Evolutionary conservation across 2,888 invertebrate genomes (phyloP).

Genomic region (Oligia strigilis): DNA sequence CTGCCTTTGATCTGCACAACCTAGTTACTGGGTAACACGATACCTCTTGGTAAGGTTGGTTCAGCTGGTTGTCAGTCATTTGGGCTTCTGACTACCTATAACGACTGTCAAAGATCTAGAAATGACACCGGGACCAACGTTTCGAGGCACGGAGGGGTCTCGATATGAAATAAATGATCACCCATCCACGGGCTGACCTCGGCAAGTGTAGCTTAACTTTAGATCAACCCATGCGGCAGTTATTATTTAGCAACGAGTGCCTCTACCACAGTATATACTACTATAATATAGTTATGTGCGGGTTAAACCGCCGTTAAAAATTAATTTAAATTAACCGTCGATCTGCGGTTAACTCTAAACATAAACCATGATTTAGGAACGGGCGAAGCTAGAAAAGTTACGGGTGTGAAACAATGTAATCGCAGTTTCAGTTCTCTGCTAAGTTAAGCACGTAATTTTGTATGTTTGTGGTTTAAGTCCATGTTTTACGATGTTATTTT

Average conservation of each 20-base stretch:
- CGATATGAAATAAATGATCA: not conserved
- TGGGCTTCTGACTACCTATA: not conserved
- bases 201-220: not conserved
- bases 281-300: not conserved
- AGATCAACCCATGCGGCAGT: not conserved
- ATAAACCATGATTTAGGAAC: conserved; percentile 57
- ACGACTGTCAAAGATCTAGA: not conserved
- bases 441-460: conserved; percentile 32
- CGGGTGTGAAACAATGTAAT: conserved; percentile 58
- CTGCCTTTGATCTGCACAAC: not conserved
- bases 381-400: conserved; percentile 35
- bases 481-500: conserved; percentile 22
- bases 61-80: too few relatives aligned
- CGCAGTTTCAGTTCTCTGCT: conserved; percentile 32
- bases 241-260: not conserved
- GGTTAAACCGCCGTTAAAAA: conserved; percentile 46
- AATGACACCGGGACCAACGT: not conserved
- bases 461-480: conserved; percentile 29
- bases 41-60: too few relatives aligned
- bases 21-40: not conserved
- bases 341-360: conserved; percentile 47
- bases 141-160: not conserved
- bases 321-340: conserved; percentile 34
- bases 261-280: not conserved
- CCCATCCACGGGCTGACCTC: not conserved